Evolutionary conservation across 1,140 invertebrate genomes (phyloP), one percentile per base, ranked within the genome.

Genomic region (Liolophura sinensis): DNA sequence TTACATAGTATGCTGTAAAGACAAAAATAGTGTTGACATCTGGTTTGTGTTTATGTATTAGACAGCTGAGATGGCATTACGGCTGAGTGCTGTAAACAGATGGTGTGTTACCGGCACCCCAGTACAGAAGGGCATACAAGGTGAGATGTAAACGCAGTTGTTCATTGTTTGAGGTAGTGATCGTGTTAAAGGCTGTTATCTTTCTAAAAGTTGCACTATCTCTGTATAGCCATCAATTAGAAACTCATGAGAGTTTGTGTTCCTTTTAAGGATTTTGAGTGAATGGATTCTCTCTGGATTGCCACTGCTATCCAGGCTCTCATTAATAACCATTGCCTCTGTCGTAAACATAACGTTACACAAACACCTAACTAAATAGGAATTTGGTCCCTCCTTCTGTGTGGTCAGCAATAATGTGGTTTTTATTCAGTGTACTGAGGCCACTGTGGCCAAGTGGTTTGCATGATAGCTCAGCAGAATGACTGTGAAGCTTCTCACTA

Each of bases 31-130:
- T 54, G n/a, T 24, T 62, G 60, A 49, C 22, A 49, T 6, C 24
- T 62, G 49, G 20, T 59, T 63, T 57, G 56, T 1, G 60, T 60
- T 22, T 59, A 49, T 62, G 49, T 70, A 73, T 24, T 61, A 82
- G 78, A 87, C 86, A 49, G 87, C 90, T 1, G 83, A 87, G 71
- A 91, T 93, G 90, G 90, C 90, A 0, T 75, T 85, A 20, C 78
- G 86, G 71, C 75, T 92, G 25, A 75, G 76, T 22, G 88, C 89
- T 7, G 73, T 88, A 11, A 88, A 91, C 82, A 86, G 89, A 61
- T 94, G 92, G 92, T 92, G 91, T 66, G 88, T 93, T 1, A 92
- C 91, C 31, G 92, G 92, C 25, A 93, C 91, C 0, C 91, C 91
- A 1, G 87, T 92, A 59, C 89, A 91, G 72, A 88, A 88, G 77